phyloP scores from a whole-genome alignment of 1,140 invertebrate genomes.

The Musca domestica region DNA sequence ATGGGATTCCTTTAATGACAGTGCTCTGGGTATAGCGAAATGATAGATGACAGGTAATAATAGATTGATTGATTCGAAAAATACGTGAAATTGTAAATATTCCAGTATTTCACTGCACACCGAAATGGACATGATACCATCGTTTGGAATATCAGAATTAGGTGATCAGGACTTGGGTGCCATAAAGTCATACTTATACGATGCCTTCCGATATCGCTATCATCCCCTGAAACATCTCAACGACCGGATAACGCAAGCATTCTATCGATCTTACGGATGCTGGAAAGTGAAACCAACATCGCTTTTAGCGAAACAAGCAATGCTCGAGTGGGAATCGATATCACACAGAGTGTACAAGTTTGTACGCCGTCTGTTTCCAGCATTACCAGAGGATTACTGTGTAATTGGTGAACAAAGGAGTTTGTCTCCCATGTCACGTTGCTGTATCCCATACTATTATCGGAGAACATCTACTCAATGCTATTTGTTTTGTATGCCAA shows the following conservation, averaged over 20 bases:
- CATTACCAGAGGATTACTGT: conserved; percentile 56
- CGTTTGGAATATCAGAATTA: conserved; percentile 44
- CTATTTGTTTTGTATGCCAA: conserved; percentile 52
- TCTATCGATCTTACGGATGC: conserved; percentile 73
- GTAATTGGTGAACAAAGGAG: conserved; percentile 40
- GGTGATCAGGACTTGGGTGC: conserved; percentile 40
- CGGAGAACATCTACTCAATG: conserved; percentile 51
- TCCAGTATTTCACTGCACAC: conserved; percentile 25
- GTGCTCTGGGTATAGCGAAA: conserved; percentile 15
- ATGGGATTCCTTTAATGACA: conserved; percentile 23
- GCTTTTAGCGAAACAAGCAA: conserved; percentile 69
- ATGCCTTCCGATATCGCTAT: conserved; percentile 68
- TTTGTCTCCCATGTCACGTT: conserved; percentile 49
- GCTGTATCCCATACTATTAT: conserved; percentile 47
- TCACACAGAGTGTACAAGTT: conserved; percentile 63
- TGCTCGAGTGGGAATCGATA: conserved; percentile 64
- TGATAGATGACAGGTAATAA: background rate
- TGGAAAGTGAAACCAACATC: conserved; percentile 65
- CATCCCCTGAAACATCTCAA: conserved; percentile 73
- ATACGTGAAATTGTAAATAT: background rate
- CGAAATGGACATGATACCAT: conserved; percentile 44
- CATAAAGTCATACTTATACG: conserved; percentile 44
- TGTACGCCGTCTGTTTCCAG: conserved; percentile 68
- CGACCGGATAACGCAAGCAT: conserved; percentile 66
- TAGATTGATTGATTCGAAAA: background rate